These are phyloP conservation scores for Hylaeus volcanicus DNA, from an alignment of 1,140 invertebrate genomes.

Conservation along the genomic window DNA sequence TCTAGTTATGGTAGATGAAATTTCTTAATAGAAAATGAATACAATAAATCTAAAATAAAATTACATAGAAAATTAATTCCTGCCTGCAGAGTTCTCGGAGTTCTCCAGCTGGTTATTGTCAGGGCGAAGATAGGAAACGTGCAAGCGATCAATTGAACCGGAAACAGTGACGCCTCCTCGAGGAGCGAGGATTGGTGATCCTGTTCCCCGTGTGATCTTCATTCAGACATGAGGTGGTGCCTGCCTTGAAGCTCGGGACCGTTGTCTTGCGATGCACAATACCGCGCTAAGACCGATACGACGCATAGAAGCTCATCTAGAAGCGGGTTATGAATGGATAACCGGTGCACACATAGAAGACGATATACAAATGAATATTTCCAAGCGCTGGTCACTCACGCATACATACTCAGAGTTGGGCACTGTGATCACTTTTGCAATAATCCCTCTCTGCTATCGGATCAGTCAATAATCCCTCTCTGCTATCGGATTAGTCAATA, in stretches of 20 bases:
- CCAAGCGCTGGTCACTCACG: conserved; percentile 22
- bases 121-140: background rate
- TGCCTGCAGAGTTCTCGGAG: too few species aligned
- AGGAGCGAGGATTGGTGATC: too few species aligned
- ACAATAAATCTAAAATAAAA: too few species aligned
- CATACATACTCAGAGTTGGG: too few species aligned
- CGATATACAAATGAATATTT: conserved; percentile 57
- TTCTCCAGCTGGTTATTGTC: background rate
- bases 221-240: background rate
- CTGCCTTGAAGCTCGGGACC: conserved; percentile 42
- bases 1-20: too few species aligned
- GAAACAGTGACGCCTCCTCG: background rate
- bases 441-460: too few species aligned
- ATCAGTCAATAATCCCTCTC: too few species aligned
- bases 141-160: background rate
- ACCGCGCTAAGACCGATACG: conserved; percentile 17
- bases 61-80: too few species aligned
- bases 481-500: too few species aligned
- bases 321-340: conserved; percentile 66
- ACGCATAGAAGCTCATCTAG: conserved; percentile 52
- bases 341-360: conserved; percentile 54
- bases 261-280: conserved; percentile 44
- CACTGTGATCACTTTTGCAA: too few species aligned
- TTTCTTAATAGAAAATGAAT: too few species aligned
- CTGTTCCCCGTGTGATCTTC: too few species aligned